These are phyloP conservation scores for Chaetophractus vellerosus DNA, from an alignment of 2,797 vertebrate genomes.

Conservation along the genomic window DNA sequence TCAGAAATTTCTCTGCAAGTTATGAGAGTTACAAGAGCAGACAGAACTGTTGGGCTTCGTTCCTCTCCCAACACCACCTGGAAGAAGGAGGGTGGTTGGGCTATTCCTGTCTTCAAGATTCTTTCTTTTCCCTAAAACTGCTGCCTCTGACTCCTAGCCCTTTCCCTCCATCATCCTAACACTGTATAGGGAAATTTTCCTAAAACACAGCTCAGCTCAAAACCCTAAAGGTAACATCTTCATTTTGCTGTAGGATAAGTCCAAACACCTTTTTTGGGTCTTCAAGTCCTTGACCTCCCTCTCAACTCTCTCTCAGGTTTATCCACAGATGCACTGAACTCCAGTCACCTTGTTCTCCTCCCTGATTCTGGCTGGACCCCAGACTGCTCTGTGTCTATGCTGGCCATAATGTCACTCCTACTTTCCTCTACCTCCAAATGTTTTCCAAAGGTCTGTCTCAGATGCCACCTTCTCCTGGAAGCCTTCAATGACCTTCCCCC, in stretches of 20 bases:
- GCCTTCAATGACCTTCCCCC: neutral
- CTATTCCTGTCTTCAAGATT: neutral
- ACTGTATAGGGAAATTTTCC: neutral
- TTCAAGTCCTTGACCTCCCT: neutral
- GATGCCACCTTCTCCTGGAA: neutral
- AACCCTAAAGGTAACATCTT: neutral
- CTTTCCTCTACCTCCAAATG: neutral
- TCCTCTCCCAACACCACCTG: neutral
- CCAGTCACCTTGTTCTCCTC: neutral
- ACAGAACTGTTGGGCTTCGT: neutral
- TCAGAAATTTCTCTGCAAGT: neutral
- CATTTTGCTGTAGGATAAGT: neutral
- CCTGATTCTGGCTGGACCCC: neutral
- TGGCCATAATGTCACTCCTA: neutral
- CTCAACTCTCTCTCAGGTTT: neutral
- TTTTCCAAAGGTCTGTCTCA: neutral
- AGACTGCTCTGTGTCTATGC: neutral
- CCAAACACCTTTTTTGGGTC: neutral
- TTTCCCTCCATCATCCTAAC: neutral
- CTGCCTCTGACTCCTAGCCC: neutral
- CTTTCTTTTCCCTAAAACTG: neutral
- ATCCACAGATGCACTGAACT: rapidly evolving
- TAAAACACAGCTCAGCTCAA: neutral
- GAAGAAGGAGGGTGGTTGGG: rapidly evolving
- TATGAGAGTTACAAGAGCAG: neutral